Evolutionary conservation across 2,797 vertebrate genomes (phyloP).

Genomic region (Chromobotia macracanthus): DNA sequence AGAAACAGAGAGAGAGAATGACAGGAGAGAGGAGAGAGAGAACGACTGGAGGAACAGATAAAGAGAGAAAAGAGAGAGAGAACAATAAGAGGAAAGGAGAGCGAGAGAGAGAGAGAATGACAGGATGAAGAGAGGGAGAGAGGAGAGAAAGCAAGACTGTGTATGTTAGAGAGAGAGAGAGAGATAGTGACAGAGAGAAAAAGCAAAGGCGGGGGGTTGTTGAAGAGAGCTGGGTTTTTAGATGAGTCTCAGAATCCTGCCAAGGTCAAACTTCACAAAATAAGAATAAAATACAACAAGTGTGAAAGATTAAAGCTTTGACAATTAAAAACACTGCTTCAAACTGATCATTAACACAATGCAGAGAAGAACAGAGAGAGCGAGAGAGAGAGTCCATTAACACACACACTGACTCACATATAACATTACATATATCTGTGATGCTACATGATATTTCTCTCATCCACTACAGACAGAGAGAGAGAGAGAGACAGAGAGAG

Average conservation of each 20-base stretch:
- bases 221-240: too few relatives aligned
- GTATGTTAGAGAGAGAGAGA: neutral
- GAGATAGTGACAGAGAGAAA: neutral
- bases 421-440: neutral
- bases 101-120: neutral
- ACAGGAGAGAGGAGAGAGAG: constrained; percentile 13
- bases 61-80: neutral
- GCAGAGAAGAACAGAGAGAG: neutral
- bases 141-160: constrained; percentile 20
- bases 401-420: neutral
- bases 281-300: too few relatives aligned
- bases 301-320: too few relatives aligned
- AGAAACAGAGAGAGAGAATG: constrained; percentile 8
- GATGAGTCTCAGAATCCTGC: neutral
- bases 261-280: neutral
- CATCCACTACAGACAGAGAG: constrained; percentile 48
- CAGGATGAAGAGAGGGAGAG: neutral
- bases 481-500: constrained; percentile 48
- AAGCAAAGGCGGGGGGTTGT: too few relatives aligned
- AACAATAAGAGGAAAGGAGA: too few relatives aligned
- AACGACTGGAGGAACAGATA: neutral
- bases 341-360: too few relatives aligned
- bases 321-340: too few relatives aligned
- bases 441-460: constrained; percentile 18
- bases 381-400: neutral